Conservation (phyloP, 2,113 vertebrate genomes). For the Heterocephalus glaber region DNA sequence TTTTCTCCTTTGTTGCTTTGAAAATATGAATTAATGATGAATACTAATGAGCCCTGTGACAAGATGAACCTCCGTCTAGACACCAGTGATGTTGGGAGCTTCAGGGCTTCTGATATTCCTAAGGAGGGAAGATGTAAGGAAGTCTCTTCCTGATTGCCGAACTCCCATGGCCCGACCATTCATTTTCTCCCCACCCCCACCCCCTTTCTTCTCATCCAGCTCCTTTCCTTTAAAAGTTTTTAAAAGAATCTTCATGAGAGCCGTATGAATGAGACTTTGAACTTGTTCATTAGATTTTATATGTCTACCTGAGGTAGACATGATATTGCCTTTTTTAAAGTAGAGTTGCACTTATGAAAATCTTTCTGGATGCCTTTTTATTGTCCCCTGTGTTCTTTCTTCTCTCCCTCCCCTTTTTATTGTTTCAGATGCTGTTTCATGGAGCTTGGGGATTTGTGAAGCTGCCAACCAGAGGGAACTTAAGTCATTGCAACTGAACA, state of each 20-base stretch:
- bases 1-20: constrained; percentile 78
- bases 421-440: constrained; percentile 79
- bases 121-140: not conserved
- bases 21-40: constrained; percentile 83
- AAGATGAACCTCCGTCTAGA: constrained; percentile 55
- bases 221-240: constrained; percentile 64
- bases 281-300: constrained; percentile 85
- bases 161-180: not conserved
- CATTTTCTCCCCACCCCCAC: not conserved
- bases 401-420: constrained; percentile 75
- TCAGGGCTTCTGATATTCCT: not conserved
- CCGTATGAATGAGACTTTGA: constrained; percentile 82
- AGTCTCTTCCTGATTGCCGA: not conserved
- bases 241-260: constrained; percentile 76
- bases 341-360: constrained; percentile 82
- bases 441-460: constrained; percentile 82
- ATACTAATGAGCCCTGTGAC: constrained; percentile 78
- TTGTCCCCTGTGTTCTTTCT: constrained; percentile 62
- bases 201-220: not conserved
- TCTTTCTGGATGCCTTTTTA: constrained; percentile 82
- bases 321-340: constrained; percentile 80
- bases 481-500: constrained; percentile 73
- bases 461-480: constrained; percentile 77
- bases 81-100: not conserved
- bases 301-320: constrained; percentile 83